phyloP scores from a whole-genome alignment of 2,113 vertebrate species.

The Stegostoma tigrinum region DNA sequence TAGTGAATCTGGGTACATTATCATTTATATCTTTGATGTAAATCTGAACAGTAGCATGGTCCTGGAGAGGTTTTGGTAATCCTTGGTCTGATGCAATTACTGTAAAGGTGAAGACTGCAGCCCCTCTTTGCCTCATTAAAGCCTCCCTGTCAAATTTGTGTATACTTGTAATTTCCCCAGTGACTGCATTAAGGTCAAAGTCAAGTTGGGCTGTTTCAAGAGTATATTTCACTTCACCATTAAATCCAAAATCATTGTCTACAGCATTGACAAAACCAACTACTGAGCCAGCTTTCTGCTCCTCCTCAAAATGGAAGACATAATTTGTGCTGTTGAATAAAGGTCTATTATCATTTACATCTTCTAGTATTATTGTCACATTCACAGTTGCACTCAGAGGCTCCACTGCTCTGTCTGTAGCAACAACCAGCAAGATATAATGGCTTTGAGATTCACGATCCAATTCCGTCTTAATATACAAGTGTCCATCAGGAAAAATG shows the following conservation, averaged over 20 bases:
- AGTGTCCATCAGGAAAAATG: slow-evolving; percentile 89
- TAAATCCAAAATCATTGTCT: slow-evolving; percentile 85
- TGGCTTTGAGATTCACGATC: slow-evolving; percentile 88
- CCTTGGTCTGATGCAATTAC: slow-evolving; percentile 85
- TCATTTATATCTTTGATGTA: slow-evolving; percentile 93
- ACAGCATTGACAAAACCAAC: slow-evolving; percentile 79
- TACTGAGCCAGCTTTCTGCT: slow-evolving; percentile 72
- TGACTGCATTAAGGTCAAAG: slow-evolving; percentile 82
- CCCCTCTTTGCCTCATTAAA: slow-evolving; percentile 81
- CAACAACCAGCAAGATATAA: slow-evolving; percentile 75
- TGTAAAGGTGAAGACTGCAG: slow-evolving; percentile 78
- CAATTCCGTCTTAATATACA: slow-evolving; percentile 90
- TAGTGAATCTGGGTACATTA: slow-evolving; percentile 86
- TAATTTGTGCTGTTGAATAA: slow-evolving; percentile 96
- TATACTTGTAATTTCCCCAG: slow-evolving; percentile 77
- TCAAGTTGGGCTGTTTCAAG: slow-evolving; percentile 80
- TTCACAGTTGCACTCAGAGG: slow-evolving; percentile 81
- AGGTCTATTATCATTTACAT: slow-evolving; percentile 92
- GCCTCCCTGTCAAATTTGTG: slow-evolving; percentile 82
- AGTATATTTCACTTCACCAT: slow-evolving; percentile 83
- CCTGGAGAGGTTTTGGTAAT: slow-evolving; percentile 84
- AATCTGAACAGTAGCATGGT: slow-evolving; percentile 90
- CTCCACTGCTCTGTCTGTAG: slow-evolving; percentile 83
- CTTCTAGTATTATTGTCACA: slow-evolving; percentile 80
- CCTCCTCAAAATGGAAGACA: slow-evolving; percentile 88